phyloP scores from a whole-genome alignment of 2,888 invertebrate genomes.

The Epirrhoe tristata region DNA sequence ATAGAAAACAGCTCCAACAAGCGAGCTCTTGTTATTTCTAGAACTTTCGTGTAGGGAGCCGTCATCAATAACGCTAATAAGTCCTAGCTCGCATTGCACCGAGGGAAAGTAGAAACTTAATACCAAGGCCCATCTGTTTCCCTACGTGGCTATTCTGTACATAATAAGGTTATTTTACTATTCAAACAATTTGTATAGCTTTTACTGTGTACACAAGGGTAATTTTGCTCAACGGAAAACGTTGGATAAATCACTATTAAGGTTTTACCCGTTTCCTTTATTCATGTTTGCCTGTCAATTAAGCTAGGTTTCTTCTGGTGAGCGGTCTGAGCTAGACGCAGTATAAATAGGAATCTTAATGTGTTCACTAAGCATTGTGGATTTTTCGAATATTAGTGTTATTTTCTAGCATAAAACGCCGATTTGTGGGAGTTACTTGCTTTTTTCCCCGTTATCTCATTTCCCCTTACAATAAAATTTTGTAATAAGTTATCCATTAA shows the following conservation, averaged over 20 bases:
- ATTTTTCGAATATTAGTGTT: no score
- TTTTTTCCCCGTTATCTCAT: no score
- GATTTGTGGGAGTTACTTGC: no score
- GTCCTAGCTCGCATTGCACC: conserved; percentile 37
- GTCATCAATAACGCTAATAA: conserved; percentile 43
- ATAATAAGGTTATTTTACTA: conserved; percentile 19
- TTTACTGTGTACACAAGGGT: neutral
- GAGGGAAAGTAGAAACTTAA: conserved; percentile 66
- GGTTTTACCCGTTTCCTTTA: neutral
- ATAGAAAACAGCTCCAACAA: conserved; percentile 1
- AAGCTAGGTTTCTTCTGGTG: neutral
- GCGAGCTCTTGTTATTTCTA: conserved; percentile 15
- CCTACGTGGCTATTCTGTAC: conserved; percentile 32
- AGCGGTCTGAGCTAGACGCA: no score
- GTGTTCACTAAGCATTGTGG: no score
- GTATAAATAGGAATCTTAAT: no score
- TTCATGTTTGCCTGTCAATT: neutral
- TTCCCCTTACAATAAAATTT: no score
- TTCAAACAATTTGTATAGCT: conserved; percentile 1
- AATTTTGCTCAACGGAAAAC: neutral
- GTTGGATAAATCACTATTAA: neutral
- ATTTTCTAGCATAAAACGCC: no score
- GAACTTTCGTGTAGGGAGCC: conserved; percentile 24
- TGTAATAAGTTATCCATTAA: no score
- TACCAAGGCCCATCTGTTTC: conserved; percentile 48